Conservation (phyloP, 2,888 invertebrate species). For the Ennomos fuscantarius region DNA sequence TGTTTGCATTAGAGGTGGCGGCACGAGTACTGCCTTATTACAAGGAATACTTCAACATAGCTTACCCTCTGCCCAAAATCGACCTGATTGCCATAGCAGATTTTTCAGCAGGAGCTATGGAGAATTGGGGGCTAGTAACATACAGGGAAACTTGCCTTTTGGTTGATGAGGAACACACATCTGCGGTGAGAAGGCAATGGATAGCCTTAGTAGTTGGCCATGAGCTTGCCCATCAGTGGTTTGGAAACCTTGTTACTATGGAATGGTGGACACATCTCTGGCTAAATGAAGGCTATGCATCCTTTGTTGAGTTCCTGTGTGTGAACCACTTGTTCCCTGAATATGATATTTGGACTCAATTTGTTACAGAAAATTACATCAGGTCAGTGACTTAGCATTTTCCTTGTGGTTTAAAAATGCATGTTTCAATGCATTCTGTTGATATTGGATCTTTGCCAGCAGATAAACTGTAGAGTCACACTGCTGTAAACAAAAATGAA, state of each 20-base stretch:
- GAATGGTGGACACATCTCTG: slow-evolving; percentile 99
- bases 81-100: slow-evolving; percentile 98
- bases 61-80: slow-evolving; percentile 98
- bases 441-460: slow-evolving; percentile 47
- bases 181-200: slow-evolving; percentile 92
- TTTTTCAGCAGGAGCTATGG: slow-evolving; percentile 98
- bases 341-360: slow-evolving; percentile 98
- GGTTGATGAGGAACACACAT: slow-evolving; percentile 96
- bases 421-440: slow-evolving; percentile 18
- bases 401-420: slow-evolving; percentile 8
- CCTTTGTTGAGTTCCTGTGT: slow-evolving; percentile 97
- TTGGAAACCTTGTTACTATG: slow-evolving; percentile 99
- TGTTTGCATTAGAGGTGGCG: slow-evolving; percentile 97
- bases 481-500: slow-evolving; percentile 42
- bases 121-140: slow-evolving; percentile 98
- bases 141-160: slow-evolving; percentile 96
- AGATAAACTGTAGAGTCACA: slow-evolving; percentile 46
- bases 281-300: slow-evolving; percentile 98
- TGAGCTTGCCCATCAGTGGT: slow-evolving; percentile 99
- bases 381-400: slow-evolving; percentile 56
- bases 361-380: slow-evolving; percentile 95
- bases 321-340: slow-evolving; percentile 97
- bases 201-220: slow-evolving; percentile 96
- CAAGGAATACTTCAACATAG: slow-evolving; percentile 97
- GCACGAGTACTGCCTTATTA: slow-evolving; percentile 96